phyloP scores from a whole-genome alignment of 2,113 vertebrate genomes.

The Plestiodon gilberti region DNA sequence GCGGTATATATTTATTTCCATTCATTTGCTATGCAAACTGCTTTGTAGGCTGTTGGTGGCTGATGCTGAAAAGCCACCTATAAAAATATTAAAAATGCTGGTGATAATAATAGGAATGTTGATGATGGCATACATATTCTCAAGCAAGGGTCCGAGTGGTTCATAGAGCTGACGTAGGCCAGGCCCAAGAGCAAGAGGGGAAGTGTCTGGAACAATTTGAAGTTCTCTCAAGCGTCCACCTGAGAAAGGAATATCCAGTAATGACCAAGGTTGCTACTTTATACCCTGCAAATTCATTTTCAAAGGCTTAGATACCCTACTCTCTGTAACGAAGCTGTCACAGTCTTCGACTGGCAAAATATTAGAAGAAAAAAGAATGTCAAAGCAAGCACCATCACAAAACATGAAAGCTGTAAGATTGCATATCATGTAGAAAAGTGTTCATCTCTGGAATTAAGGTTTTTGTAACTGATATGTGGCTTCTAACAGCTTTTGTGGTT shows the following conservation, averaged over 20 bases:
- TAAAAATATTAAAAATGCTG: too few species aligned
- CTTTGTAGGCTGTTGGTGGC: too few species aligned
- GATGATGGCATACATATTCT: too few species aligned
- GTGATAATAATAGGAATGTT: too few species aligned
- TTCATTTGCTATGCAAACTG: too few species aligned
- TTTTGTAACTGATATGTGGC: conserved; percentile 32
- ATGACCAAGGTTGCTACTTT: not conserved
- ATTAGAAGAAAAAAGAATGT: conserved; percentile 9
- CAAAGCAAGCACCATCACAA: conserved; percentile 45
- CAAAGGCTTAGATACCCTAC: not conserved
- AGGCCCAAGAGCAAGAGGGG: not conserved
- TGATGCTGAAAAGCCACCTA: too few species aligned
- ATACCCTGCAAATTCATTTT: not conserved
- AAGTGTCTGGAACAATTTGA: not conserved
- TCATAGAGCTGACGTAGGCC: too few species aligned
- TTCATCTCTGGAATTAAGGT: conserved; percentile 29
- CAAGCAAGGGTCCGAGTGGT: too few species aligned
- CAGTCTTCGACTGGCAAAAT: not conserved
- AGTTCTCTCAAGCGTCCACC: not conserved
- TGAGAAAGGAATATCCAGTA: not conserved
- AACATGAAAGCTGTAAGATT: conserved; percentile 45
- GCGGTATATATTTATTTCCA: too few species aligned
- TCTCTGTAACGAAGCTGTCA: not conserved
- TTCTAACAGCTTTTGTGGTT: not conserved
- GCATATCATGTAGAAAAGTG: conserved; percentile 1